Evolutionary conservation across 1,140 invertebrate genomes (phyloP), one percentile per base, ranked within the genome.

Genomic region (Saccostrea cuccullata): DNA sequence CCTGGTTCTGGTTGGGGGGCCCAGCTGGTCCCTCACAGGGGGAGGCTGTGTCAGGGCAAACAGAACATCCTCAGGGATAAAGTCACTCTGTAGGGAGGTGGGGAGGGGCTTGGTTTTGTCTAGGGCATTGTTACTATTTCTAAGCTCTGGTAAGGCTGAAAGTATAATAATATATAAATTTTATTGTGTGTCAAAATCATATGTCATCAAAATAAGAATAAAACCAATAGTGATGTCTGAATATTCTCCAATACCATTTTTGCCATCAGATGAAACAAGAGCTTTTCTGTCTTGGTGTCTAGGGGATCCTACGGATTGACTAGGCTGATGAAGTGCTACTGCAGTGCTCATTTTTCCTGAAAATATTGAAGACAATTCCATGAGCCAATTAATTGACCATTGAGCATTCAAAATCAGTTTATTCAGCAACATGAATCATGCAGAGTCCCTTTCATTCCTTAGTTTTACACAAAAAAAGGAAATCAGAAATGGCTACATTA

Each of bases 1-100:
- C 82, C 92, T 93, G 36, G 84, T 83, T 85, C 92, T 89, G 40
- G 91, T 87, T 56, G 92, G 91, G 64, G 94, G 94, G 11, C 94
- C 94, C 0, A 95, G 91, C 55, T 93, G 91, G 40, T 94, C 94
- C 77, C 89, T 90, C 3, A 89, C 86, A 9, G 89, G 89, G 36
- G 94, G 91, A 13, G 94, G 92, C 86, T 95, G 94, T 11, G 94
- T 94, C 11, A 95, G 91, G 36, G 94, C 93, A 90, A 95, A 92
- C 36, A 95, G 86, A 5, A 95, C 88, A 89, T 95, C 94, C 36
- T 94, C 93, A 12, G 94, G 94, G 15, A 95, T 88, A 85, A 94
- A 95, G 87, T 95, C 94, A 92, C 93, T 94, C 86, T 94, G 93
- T 26, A 94, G 87, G 5, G 93, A 94, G 13, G 94, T 94, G 5